Base-by-base conservation (phyloP, 2,888 invertebrate genomes). In the Troglohyphantes excavatus region DNA sequence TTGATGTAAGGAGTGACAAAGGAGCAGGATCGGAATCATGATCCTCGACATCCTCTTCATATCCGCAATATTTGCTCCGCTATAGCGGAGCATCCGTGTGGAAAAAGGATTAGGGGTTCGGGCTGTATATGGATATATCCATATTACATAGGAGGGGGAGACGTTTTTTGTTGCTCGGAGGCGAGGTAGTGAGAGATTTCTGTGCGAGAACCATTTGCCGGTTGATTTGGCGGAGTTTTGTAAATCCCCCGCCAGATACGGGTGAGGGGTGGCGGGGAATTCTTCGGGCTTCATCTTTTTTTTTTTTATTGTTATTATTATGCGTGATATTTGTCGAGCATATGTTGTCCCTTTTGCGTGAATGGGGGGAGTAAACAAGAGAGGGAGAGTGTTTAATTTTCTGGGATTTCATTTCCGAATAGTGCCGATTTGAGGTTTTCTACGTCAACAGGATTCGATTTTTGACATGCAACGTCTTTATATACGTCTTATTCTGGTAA, bases 61-160 rank as follows among this genome's bases (percentile, higher is more conserved):
- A 90, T 90, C 83, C 90, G 84, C 90, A 90, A 90, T 90, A 90
- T 90, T 90, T 90, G 90, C 78, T 70, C 67, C 84, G 59, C 90
- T 79, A 78, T 90, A 53, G 59, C 26, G 2, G 27, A 11, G 59
- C 83, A 83, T 82, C 68, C 76, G 78, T 17, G 67, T 61, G 82
- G 89, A 89, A 89, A 17, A 67, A 70, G 89, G 89, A 89, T 89
- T 89, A 89, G 70, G 68, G 53, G 76, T 19, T 13, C 26, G 6
- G 63, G 11, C 13, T 76, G 13, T 70, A 39, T 78, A 78, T 78
- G 46, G 53, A 70, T 86, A 86, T 86, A 78, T 78, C 23, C 61
- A 76, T 70, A 76, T 29, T 17, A 23, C 9, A n/a, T 27, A 26
- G 27, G 19, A 39, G 46, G 65, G 19, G 13, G 72, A 39, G 27